Percentiles rank a stretch among this genome's conserved stretches.
Evolutionary conservation across 2,113 vertebrate species (phyloP).

Genomic region (Tenrec ecaudatus): DNA sequence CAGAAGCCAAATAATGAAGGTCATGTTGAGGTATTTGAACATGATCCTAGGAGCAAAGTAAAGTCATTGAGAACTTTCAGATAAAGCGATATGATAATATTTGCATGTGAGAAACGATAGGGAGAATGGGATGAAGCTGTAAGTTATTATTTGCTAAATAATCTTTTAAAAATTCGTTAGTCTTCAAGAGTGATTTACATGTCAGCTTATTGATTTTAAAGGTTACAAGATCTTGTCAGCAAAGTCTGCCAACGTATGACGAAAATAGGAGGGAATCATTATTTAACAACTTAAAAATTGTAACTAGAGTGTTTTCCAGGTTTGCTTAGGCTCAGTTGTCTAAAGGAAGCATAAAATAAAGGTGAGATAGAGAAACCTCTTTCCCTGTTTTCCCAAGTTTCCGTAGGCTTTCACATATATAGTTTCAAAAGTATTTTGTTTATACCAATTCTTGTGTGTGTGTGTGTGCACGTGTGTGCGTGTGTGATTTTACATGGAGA

Average conservation of each 20-base stretch:
- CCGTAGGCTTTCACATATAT: neutral
- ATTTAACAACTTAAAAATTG: neutral
- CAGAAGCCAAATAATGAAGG: neutral
- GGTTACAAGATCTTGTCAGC: constrained; percentile 46
- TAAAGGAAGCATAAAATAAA: neutral
- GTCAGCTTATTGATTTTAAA: constrained; percentile 48
- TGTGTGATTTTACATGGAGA: neutral
- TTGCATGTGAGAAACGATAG: neutral
- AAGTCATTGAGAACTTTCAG: constrained; percentile 12
- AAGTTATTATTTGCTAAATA: too few species aligned
- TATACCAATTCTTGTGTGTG: neutral
- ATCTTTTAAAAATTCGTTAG: neutral
- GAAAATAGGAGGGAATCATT: constrained; percentile 1
- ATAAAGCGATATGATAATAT: neutral
- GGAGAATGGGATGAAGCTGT: too few species aligned
- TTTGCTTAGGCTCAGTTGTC: neutral
- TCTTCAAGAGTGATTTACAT: constrained; percentile 48
- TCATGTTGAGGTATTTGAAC: neutral
- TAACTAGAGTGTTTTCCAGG: neutral
- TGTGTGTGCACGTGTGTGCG: neutral
- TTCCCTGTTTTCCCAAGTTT: neutral
- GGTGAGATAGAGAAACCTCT: neutral
- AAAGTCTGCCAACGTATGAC: constrained; percentile 40
- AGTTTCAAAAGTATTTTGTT: constrained; percentile 7
- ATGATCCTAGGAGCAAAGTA: neutral